Evolutionary conservation across 92 coral and sea anemone genomes (phyloP).

Genomic region (Nematostella vectensis): DNA sequence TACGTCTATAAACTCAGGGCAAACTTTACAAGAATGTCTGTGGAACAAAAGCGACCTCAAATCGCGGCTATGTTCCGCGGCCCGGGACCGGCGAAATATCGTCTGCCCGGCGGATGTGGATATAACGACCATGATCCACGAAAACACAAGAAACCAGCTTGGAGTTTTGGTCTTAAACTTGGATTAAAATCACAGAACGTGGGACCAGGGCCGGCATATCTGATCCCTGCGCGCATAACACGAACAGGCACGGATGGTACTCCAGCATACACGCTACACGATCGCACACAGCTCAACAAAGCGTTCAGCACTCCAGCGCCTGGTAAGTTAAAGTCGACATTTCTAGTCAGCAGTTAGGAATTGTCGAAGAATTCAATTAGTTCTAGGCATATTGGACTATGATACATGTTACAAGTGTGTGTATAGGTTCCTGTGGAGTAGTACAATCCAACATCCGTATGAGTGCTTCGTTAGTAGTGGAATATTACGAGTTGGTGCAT

Average conservation of each 20-base stretch:
- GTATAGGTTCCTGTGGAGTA: no score
- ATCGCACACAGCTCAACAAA: conserved; percentile 42
- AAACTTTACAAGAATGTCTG: conserved; percentile 11
- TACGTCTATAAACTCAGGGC: not conserved
- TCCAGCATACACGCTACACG: conserved; percentile 61
- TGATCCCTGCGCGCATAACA: conserved; percentile 48
- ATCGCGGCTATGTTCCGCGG: conserved; percentile 98
- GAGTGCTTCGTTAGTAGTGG: no score
- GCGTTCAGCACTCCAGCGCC: conserved; percentile 86
- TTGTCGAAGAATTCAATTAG: no score
- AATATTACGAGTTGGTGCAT: no score
- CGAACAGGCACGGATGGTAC: conserved; percentile 80
- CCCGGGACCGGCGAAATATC: conserved; percentile 90
- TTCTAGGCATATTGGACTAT: no score
- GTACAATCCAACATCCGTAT: no score
- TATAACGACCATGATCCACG: conserved; percentile 48
- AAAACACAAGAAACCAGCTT: conserved; percentile 71
- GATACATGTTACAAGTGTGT: no score
- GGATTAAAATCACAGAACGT: not conserved
- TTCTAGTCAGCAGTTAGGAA: no score
- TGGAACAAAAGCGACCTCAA: conserved; percentile 42
- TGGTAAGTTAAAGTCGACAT: conserved; percentile 54
- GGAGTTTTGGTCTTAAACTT: conserved; percentile 59
- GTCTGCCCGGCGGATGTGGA: conserved; percentile 80
- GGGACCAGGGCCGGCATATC: conserved; percentile 79